Base-by-base conservation (phyloP, 2,888 invertebrate genomes). In the Morpho helenor region DNA sequence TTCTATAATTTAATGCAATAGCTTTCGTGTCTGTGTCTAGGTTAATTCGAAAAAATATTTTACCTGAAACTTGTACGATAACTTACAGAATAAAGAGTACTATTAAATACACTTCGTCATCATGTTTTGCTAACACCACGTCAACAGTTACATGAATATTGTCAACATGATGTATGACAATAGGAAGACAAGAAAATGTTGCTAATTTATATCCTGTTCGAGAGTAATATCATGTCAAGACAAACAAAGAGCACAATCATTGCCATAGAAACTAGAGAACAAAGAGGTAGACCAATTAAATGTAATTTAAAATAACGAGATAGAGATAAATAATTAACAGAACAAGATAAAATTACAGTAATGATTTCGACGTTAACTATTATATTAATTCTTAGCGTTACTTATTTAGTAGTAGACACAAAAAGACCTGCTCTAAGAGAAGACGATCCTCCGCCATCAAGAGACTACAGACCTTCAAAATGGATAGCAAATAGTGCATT, bases 401-500 rank as follows among this genome's bases (percentile, higher is more conserved):
- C 51, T 16, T 49, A 51, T n/a, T 54, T 55, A n/a, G 39, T 54
- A 40, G 49, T 56, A 23, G 70, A 72, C 41, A 61, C 75, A 4
- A 69, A 52, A 48, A 65, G 59, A n/a, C 64, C 66, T 0, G 62
- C 52, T 0, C 23, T 75, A 9, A 67, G 63, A 55, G 66, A 66
- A 9, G 68, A 72, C 23, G 64, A 65, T 3, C 22, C 46, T 1
- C 61, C 58, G 41, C 62, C 63, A 0, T 42, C 54, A 23, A 74
- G 74, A 47, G 80, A 80, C 44, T 79, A 80, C 43, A 73, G 76
- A 49, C 79, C 80, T 3, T 66, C 79, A 0, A 81, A 84, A 57
- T 85, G 83, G 85, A 31, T 84, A 2, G 49, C 84, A 0, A 83
- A 81, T 22, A 81, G 79, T 57, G 80, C 80, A 2, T 70, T 87